phyloP scores from a whole-genome alignment of 2,888 invertebrate species.

The Phorcus lineatus region DNA sequence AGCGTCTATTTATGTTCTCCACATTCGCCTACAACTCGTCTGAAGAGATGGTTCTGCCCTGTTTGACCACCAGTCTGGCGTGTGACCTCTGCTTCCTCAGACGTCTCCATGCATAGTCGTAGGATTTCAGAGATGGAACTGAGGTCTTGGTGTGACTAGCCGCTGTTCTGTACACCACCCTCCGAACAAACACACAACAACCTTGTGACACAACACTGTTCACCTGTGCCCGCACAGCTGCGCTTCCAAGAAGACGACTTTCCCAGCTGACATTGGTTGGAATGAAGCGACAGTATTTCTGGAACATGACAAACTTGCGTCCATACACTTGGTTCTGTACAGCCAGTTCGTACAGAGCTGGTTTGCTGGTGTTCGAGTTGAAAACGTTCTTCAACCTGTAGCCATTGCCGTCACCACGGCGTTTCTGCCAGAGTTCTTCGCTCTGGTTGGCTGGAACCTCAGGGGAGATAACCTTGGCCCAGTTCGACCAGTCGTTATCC shows the following conservation, averaged over 20 bases:
- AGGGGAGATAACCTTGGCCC: slow-evolving; percentile 45
- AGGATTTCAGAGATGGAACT: slow-evolving; percentile 35
- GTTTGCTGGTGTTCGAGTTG: slow-evolving; percentile 39
- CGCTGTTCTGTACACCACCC: slow-evolving; percentile 23
- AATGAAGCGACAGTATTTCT: slow-evolving; percentile 43
- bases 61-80: slow-evolving; percentile 16
- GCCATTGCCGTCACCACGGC: slow-evolving; percentile 40
- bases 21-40: not conserved
- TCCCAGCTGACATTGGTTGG: slow-evolving; percentile 42
- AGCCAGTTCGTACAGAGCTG: slow-evolving; percentile 53
- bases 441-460: not conserved
- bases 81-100: slow-evolving; percentile 22
- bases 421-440: slow-evolving; percentile 16
- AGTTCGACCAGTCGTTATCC: slow-evolving; percentile 48
- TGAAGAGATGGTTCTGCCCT: not conserved
- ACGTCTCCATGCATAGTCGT: slow-evolving; percentile 51
- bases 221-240: slow-evolving; percentile 42
- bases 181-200: slow-evolving; percentile 43
- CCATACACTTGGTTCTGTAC: slow-evolving; percentile 40
- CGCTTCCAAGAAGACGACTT: slow-evolving; percentile 39
- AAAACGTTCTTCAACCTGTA: slow-evolving; percentile 43
- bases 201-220: slow-evolving; percentile 42
- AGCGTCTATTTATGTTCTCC: too few relatives aligned
- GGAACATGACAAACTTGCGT: slow-evolving; percentile 47
- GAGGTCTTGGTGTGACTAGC: not conserved